phyloP scores from a whole-genome alignment of 2,113 vertebrate species.

The Corynorhinus townsendii region DNA sequence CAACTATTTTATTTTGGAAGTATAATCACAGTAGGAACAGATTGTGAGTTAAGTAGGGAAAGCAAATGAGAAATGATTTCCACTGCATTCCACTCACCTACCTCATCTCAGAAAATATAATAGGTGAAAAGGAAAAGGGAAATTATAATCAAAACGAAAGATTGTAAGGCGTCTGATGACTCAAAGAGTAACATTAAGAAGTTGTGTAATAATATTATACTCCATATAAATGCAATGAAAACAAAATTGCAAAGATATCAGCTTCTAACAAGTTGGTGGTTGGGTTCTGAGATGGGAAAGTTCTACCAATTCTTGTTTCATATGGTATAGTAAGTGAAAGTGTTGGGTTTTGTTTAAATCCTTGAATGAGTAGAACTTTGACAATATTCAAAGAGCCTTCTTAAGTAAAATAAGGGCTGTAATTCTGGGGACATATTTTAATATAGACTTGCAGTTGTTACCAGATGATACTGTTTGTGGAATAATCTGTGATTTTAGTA shows the following conservation, averaged over 20 bases:
- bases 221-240: not conserved
- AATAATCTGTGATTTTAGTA: slow-evolving; percentile 22
- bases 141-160: slow-evolving; percentile 20
- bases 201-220: not conserved
- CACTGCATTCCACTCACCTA: not conserved
- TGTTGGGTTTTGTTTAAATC: not conserved
- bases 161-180: not conserved
- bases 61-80: not conserved
- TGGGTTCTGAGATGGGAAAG: not conserved
- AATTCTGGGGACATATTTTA: not conserved
- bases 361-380: not conserved
- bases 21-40: not conserved
- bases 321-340: not conserved
- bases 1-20: not conserved
- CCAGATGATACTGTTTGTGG: not conserved
- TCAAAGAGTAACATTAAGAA: slow-evolving; percentile 33
- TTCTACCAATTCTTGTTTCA: not conserved
- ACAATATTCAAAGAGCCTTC: not conserved
- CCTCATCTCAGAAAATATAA: not conserved
- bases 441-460: slow-evolving; percentile 11
- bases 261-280: slow-evolving; percentile 19
- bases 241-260: not conserved
- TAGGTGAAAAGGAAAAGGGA: not conserved
- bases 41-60: not conserved
- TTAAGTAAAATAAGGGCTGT: not conserved